Conservation (phyloP, 2,888 invertebrate genomes). For the Drymonia ruficornis region DNA sequence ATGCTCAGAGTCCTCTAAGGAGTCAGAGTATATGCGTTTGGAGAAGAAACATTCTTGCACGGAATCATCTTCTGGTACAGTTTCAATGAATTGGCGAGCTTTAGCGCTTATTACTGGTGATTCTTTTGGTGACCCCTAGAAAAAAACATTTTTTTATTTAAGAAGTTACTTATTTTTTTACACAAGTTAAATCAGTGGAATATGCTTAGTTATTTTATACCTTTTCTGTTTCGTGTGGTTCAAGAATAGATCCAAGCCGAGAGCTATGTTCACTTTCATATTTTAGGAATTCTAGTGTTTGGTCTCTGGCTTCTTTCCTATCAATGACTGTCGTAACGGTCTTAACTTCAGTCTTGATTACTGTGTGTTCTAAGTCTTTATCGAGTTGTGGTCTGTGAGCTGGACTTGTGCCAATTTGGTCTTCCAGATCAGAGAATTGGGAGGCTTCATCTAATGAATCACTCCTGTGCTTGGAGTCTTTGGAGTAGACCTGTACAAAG, state of each 20-base stretch:
- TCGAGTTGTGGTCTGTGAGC: conserved; percentile 59
- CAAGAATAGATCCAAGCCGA: conserved; percentile 45
- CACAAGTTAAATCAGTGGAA: too few species aligned
- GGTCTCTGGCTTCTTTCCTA: conserved; percentile 47
- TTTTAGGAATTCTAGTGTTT: conserved; percentile 68
- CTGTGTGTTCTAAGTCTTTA: conserved; percentile 43
- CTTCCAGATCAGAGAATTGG: conserved; percentile 80
- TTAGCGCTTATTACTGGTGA: conserved; percentile 81
- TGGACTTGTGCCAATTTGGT: conserved; percentile 75
- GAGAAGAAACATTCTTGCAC: conserved; percentile 84
- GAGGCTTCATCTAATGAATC: conserved; percentile 80
- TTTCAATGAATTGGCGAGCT: conserved; percentile 81
- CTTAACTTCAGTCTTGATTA: conserved; percentile 48
- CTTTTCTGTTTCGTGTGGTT: conserved; percentile 59
- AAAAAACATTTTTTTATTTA: conserved; percentile 17
- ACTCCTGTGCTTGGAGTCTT: conserved; percentile 77
- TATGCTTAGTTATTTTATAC: too few species aligned
- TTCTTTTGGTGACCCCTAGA: conserved; percentile 70
- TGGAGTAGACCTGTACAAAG: conserved; percentile 66
- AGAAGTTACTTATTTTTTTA: background rate
- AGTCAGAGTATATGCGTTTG: conserved; percentile 81
- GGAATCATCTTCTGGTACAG: conserved; percentile 82
- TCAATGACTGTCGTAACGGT: conserved; percentile 37
- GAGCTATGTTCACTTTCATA: conserved; percentile 72
- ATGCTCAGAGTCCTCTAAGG: conserved; percentile 80